Conservation (phyloP, 1,140 invertebrate species). For the Delia radicum region DNA sequence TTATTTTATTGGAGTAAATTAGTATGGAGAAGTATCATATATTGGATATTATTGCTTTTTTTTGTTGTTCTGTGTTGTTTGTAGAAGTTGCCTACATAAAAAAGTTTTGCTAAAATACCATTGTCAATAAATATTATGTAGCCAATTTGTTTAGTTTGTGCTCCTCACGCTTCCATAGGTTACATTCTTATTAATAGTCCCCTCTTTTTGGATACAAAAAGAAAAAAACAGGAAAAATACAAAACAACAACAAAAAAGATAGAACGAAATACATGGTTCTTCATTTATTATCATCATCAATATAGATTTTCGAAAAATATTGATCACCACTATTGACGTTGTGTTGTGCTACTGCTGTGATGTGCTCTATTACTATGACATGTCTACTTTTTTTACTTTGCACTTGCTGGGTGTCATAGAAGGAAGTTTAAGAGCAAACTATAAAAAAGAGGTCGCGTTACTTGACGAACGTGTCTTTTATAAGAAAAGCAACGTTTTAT, state of each 20-base stretch:
- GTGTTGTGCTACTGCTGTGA: too few relatives aligned
- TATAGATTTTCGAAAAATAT: neutral
- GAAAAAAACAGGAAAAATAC: neutral
- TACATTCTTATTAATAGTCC: conserved; percentile 10
- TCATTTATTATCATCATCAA: neutral
- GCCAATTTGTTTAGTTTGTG: conserved; percentile 18
- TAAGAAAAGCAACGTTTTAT: conserved; percentile 13
- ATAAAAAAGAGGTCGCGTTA: neutral
- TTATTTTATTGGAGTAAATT: too few relatives aligned
- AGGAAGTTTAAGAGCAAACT: too few relatives aligned
- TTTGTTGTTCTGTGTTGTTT: neutral
- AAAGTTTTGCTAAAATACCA: conserved; percentile 1
- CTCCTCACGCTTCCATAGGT: neutral
- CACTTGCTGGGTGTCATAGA: neutral
- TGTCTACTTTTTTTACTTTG: neutral
- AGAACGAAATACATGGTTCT: neutral
- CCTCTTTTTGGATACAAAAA: neutral
- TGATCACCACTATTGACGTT: neutral
- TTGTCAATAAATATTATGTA: conserved; percentile 21
- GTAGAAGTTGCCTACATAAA: neutral
- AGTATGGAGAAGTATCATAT: too few relatives aligned
- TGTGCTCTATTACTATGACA: neutral
- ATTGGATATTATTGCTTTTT: neutral
- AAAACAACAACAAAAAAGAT: neutral
- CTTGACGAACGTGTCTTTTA: conserved; percentile 16